phyloP scores from a whole-genome alignment of 2,113 vertebrate genomes.

The Nerophis lumbriciformis region DNA sequence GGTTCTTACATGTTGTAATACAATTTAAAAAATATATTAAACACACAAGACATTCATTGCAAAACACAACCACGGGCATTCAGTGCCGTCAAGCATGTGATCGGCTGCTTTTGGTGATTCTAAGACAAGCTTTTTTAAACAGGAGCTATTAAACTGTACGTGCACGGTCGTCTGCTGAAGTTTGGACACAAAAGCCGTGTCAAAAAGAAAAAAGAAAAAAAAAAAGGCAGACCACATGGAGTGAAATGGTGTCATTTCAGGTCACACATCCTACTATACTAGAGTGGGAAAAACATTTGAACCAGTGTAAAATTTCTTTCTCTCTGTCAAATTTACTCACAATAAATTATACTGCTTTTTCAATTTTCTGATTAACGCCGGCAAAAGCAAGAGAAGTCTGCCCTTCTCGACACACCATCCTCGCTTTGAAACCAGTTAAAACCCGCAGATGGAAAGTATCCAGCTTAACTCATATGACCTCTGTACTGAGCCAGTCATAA shows the following conservation, averaged over 20 bases:
- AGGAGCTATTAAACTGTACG: slow-evolving; percentile 25
- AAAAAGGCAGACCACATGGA: slow-evolving; percentile 7
- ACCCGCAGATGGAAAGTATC: slow-evolving; percentile 3
- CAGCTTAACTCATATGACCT: slow-evolving; percentile 18
- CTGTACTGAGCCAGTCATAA: background rate
- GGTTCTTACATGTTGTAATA: slow-evolving; percentile 16
- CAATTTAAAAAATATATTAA: slow-evolving; percentile 40
- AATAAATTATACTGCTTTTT: slow-evolving; percentile 14
- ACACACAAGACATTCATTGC: slow-evolving; percentile 58
- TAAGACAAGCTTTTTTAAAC: slow-evolving; percentile 22
- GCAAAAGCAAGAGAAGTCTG: background rate
- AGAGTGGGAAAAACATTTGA: background rate
- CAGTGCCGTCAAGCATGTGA: slow-evolving; percentile 60
- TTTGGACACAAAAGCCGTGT: slow-evolving; percentile 17
- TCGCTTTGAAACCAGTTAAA: slow-evolving; percentile 18
- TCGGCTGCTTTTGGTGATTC: slow-evolving; percentile 41
- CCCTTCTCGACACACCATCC: slow-evolving; percentile 1
- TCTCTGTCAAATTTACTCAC: slow-evolving; percentile 12
- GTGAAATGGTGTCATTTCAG: slow-evolving; percentile 27
- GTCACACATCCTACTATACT: slow-evolving; percentile 7
- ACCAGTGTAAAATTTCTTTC: slow-evolving; percentile 11
- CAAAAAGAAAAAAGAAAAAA: slow-evolving; percentile 29
- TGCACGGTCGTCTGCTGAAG: slow-evolving; percentile 20
- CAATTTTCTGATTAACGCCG: background rate
- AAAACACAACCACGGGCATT: slow-evolving; percentile 62